phyloP scores from a whole-genome alignment of 1,140 invertebrate genomes.

The Probaryconus sp. region DNA sequence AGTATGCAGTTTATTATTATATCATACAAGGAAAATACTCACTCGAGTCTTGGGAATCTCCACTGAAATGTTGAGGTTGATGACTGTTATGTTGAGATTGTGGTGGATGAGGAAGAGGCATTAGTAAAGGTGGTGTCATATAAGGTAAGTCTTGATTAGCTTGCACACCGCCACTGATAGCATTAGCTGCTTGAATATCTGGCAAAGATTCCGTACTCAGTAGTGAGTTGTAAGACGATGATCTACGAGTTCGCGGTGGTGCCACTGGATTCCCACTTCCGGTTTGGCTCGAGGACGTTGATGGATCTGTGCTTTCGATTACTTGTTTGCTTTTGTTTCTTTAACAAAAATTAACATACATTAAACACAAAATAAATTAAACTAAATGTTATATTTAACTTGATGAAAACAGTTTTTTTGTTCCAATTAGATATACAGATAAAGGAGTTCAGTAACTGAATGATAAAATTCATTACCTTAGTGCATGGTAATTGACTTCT shows the following conservation, averaged over 20 bases:
- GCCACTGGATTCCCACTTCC: constrained; percentile 73
- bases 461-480: neutral
- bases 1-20: too few species aligned
- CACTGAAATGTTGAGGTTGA: constrained; percentile 85
- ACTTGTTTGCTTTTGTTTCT: constrained; percentile 62
- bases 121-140: constrained; percentile 88
- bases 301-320: constrained; percentile 60
- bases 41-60: constrained; percentile 92
- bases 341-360: constrained; percentile 3
- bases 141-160: constrained; percentile 93
- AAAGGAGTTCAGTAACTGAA: too few species aligned
- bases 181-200: constrained; percentile 87
- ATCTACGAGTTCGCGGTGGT: constrained; percentile 77
- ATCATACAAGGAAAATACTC: constrained; percentile 67
- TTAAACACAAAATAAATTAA: constrained; percentile 1
- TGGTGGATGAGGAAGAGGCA: constrained; percentile 72
- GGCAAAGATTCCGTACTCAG: constrained; percentile 64
- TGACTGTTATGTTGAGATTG: constrained; percentile 67
- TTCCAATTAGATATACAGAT: too few species aligned
- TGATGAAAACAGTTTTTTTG: constrained; percentile 10
- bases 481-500: constrained; percentile 66
- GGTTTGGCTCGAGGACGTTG: constrained; percentile 53
- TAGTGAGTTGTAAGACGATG: constrained; percentile 77
- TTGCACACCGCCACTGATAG: constrained; percentile 88
- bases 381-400: neutral